Evolutionary conservation across 2,797 vertebrate species (phyloP), one percentile per base, ranked within the genome.

Genomic region (Thunnus albacares): DNA sequence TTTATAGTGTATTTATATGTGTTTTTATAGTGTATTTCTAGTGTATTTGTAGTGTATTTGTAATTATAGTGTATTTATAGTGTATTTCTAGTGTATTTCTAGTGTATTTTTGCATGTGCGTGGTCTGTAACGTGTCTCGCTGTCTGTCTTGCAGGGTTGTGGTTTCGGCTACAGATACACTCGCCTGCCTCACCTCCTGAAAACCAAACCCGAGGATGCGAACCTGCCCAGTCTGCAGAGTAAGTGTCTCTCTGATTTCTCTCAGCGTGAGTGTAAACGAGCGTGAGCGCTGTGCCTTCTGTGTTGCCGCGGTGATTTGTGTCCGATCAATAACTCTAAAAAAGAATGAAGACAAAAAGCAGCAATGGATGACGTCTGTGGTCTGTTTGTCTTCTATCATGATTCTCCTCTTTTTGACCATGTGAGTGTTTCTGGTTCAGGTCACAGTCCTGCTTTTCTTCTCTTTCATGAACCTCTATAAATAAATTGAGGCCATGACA

Each of bases 131-230:
- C 30, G 6, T 33, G 30, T 33, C 0, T 47, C 5, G 17, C 18
- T 47, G 43, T 45, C 33, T 80, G 45, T 49, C 7, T 83, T 80
- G 41, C 89, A 99, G 98, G 98, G 98, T 47, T 99, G 98, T 93
- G 98, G 98, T 10, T 99, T 99, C 6, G 98, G 98, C 33, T 99
- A 99, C 95, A 96, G 98, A 78, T 99, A 99, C 88, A 99, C 98
- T 6, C 96, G 98, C 17, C 96, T 99, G 74, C 98, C 98, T 78
- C 98, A 99, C 86, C 94, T 99, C 68, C 95, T 99, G 91, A 99
- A 99, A 86, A 99, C 97, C 91, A 99, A 99, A 90, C 98, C 98
- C 0, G 98, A 99, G 85, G 98, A 99, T 2, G 97, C 97, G 88
- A 99, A 97, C 91, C 94, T 99, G 26, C 98, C 98, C 81, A 99